These are phyloP conservation scores for Chaetops frenatus DNA, from an alignment of 2,113 vertebrate species.

Conservation along the genomic window DNA sequence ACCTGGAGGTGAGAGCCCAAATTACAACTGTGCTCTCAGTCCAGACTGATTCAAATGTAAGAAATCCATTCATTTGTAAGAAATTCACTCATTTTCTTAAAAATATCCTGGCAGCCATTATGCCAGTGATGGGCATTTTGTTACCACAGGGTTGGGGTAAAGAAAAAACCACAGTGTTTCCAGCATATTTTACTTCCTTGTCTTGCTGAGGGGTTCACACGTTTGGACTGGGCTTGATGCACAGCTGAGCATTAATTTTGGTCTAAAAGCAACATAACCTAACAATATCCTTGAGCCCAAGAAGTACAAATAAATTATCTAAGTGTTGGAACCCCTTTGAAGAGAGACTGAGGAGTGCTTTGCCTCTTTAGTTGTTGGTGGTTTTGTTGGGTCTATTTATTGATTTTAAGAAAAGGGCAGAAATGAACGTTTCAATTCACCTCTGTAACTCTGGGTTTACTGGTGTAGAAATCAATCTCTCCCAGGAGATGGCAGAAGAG, in stretches of 20 bases:
- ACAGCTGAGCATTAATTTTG: background rate
- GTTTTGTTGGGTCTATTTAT: background rate
- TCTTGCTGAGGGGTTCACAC: background rate
- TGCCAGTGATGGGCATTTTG: background rate
- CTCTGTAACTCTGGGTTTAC: background rate
- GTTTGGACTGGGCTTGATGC: background rate
- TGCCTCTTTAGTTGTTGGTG: background rate
- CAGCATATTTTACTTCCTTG: background rate
- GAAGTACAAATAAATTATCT: background rate
- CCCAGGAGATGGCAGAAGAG: constrained; percentile 44
- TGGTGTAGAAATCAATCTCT: background rate
- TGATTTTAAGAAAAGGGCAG: background rate
- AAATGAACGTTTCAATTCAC: background rate
- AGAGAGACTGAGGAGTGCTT: background rate
- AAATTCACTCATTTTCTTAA: background rate
- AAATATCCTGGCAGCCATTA: background rate
- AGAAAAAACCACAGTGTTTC: background rate
- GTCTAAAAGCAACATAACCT: background rate
- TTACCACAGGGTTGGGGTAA: background rate
- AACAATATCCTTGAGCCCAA: background rate
- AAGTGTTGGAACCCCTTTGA: background rate
- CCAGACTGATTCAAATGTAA: background rate
- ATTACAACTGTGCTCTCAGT: background rate
- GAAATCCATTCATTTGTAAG: background rate
- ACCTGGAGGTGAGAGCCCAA: background rate